Evolutionary conservation across 2,797 vertebrate genomes (phyloP).

Genomic region (Aselliscus stoliczkanus): DNA sequence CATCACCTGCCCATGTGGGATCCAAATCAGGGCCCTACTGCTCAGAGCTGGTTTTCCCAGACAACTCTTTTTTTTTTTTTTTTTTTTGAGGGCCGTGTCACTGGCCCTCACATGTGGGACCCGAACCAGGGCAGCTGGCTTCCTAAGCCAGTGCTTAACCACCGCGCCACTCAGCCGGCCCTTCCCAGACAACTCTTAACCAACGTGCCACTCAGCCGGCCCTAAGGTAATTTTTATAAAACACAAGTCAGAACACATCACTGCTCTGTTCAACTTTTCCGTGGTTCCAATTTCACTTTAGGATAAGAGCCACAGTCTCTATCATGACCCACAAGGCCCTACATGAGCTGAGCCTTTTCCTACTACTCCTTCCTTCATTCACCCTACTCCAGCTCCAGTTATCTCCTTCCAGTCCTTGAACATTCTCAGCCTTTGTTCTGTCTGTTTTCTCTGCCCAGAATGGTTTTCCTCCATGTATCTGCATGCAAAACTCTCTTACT

Average conservation of each 20-base stretch:
- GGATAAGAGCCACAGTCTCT: not conserved
- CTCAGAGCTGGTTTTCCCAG: too few species aligned
- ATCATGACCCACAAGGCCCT: accelerated
- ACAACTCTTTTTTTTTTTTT: too few species aligned
- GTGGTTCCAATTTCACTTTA: not conserved
- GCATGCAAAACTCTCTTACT: not conserved
- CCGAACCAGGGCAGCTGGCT: too few species aligned
- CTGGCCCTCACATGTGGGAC: too few species aligned
- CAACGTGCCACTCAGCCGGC: too few species aligned
- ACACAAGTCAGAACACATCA: not conserved
- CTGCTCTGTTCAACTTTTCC: not conserved
- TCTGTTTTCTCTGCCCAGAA: not conserved
- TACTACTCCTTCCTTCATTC: not conserved
- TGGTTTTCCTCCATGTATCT: not conserved
- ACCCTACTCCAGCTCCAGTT: not conserved
- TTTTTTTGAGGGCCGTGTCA: too few species aligned
- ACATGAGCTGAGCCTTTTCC: accelerated
- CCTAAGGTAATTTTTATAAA: not conserved
- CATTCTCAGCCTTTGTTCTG: not conserved
- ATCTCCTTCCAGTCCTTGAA: not conserved
- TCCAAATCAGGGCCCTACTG: too few species aligned
- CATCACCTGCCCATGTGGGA: too few species aligned
- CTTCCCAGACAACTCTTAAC: too few species aligned
- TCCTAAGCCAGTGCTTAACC: too few species aligned
- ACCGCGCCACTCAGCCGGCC: too few species aligned